These are phyloP conservation scores for Sprattus sprattus DNA, from an alignment of 2,113 vertebrate species.

Conservation along the genomic window DNA sequence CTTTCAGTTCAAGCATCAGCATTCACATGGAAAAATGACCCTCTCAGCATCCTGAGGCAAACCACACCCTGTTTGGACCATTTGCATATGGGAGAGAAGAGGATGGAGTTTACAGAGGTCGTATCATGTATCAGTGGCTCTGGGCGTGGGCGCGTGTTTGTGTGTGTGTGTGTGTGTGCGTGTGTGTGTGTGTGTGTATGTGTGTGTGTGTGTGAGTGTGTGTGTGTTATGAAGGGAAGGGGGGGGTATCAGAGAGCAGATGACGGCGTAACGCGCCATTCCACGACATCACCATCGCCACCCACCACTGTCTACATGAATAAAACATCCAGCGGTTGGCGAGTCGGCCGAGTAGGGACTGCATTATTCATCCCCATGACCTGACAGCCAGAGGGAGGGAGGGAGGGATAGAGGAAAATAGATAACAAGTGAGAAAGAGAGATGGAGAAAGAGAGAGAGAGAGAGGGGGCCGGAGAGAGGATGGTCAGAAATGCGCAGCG, in stretches of 20 bases:
- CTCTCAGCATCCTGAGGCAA: not conserved
- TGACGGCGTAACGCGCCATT: constrained; percentile 20
- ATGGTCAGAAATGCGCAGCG: constrained; percentile 19
- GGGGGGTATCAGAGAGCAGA: constrained; percentile 21
- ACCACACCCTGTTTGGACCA: not conserved
- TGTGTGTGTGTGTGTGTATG: not conserved
- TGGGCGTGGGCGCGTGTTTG: not conserved
- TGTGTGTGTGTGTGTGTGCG: not conserved
- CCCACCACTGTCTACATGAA: constrained; percentile 56
- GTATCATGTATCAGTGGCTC: not conserved
- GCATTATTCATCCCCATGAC: constrained; percentile 68
- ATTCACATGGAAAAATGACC: not conserved
- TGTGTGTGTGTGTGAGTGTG: not conserved
- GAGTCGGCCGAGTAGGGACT: constrained; percentile 58
- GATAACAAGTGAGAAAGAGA: not conserved
- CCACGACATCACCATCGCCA: constrained; percentile 34
- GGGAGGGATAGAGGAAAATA: constrained; percentile 28
- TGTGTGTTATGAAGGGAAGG: not conserved
- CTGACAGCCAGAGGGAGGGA: not conserved
- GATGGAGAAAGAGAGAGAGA: not conserved
- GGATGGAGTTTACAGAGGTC: not conserved
- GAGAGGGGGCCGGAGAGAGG: not conserved
- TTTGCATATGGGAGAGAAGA: not conserved
- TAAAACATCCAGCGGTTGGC: constrained; percentile 65
- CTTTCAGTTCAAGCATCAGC: not conserved